Conservation (phyloP, 1,140 invertebrate genomes). For the Melitaea cinxia region DNA sequence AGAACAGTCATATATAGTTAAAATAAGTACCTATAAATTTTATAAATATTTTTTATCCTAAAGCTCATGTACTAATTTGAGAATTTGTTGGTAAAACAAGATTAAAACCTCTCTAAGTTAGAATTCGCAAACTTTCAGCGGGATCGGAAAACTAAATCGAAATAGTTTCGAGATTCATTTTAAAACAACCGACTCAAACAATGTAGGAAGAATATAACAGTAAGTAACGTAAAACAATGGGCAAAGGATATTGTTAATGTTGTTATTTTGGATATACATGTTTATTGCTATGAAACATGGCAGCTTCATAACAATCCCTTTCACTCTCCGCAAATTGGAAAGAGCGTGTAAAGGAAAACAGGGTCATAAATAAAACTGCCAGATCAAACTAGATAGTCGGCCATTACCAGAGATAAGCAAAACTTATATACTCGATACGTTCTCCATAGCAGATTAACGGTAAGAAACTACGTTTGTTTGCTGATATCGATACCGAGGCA, state of each 20-base stretch:
- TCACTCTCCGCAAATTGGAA: conserved; percentile 81
- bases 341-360: conserved; percentile 80
- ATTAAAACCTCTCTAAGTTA: conserved; percentile 35
- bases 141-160: conserved; percentile 42
- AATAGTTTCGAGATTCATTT: conserved; percentile 44
- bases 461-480: conserved; percentile 73
- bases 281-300: conserved; percentile 81
- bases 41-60: neutral
- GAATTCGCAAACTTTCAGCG: conserved; percentile 37
- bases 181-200: conserved; percentile 46
- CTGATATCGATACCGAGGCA: conserved; percentile 75
- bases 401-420: conserved; percentile 77
- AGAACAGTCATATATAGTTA: no score
- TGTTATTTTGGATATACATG: conserved; percentile 80
- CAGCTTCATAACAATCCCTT: conserved; percentile 80
- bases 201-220: conserved; percentile 58
- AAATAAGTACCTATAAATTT: neutral
- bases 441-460: conserved; percentile 72
- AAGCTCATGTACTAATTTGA: neutral
- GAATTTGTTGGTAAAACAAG: conserved; percentile 25
- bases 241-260: conserved; percentile 73
- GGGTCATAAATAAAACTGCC: conserved; percentile 79
- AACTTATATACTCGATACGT: conserved; percentile 73
- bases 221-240: conserved; percentile 58
- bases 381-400: conserved; percentile 79